These are phyloP conservation scores for Tachysurus fulvidraco DNA, from an alignment of 2,113 vertebrate genomes.

Conservation along the genomic window DNA sequence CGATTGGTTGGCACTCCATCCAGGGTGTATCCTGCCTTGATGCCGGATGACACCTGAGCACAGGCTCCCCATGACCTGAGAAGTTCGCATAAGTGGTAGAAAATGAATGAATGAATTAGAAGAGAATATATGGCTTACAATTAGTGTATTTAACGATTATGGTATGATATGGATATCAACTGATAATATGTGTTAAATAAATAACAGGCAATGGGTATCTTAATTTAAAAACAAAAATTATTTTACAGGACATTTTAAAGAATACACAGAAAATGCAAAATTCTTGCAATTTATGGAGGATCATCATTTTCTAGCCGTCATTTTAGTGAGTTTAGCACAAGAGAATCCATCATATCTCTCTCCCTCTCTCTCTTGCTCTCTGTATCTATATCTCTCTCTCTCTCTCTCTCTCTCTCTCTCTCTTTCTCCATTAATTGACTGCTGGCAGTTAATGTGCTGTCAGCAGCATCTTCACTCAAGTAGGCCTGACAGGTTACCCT, in stretches of 20 bases:
- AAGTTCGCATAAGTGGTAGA: no score
- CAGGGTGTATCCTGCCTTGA: no score
- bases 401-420: conserved; percentile 23
- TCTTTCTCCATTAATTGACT: conserved; percentile 60
- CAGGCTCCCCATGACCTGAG: no score
- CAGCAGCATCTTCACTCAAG: conserved; percentile 63
- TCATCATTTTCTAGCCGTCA: not conserved
- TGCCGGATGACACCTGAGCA: no score
- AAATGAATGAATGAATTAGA: no score
- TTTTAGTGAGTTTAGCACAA: not conserved
- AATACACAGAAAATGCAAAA: not conserved
- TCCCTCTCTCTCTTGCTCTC: conserved; percentile 42
- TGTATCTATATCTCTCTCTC: conserved; percentile 37
- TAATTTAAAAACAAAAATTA: not conserved
- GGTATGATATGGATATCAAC: not conserved
- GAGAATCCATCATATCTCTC: conserved; percentile 27
- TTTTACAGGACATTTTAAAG: not conserved
- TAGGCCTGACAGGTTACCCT: conserved; percentile 45
- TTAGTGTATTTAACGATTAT: not conserved
- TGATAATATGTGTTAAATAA: not conserved
- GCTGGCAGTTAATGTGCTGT: conserved; percentile 65
- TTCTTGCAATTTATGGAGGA: not conserved
- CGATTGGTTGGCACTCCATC: no score
- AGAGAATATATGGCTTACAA: not conserved
- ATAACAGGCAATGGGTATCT: not conserved